A percentile compares a stretch with the other conserved stretches of the same genome.
Conservation (phyloP, 2,888 invertebrate genomes). For the Lycia hirtaria region DNA sequence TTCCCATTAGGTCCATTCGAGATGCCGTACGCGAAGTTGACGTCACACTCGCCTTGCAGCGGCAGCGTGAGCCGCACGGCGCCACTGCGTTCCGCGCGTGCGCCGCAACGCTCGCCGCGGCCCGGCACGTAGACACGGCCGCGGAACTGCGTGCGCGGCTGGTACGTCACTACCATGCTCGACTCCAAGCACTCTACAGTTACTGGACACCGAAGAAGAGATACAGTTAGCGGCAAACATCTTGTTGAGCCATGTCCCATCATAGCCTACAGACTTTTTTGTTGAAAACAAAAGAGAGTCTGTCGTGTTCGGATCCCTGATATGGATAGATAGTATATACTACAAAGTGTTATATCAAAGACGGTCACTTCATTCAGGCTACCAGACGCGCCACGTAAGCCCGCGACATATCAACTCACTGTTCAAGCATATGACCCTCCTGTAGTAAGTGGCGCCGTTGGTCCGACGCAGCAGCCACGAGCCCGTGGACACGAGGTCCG, state of each 20-base stretch:
- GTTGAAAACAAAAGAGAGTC: too few species aligned
- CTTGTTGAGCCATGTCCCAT: too few species aligned
- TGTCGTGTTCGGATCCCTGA: too few species aligned
- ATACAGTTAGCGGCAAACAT: neutral
- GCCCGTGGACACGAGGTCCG: conserved; percentile 92
- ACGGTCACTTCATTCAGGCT: too few species aligned
- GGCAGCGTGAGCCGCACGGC: conserved; percentile 86
- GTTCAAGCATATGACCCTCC: conserved; percentile 93
- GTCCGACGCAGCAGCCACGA: conserved; percentile 88
- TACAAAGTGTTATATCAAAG: too few species aligned
- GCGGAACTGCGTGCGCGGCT: conserved; percentile 86
- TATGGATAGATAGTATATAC: too few species aligned
- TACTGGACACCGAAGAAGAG: conserved; percentile 82
- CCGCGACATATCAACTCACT: conserved; percentile 83
- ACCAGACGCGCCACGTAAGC: too few species aligned
- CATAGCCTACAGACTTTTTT: too few species aligned
- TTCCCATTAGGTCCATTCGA: conserved; percentile 72
- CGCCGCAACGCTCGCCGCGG: conserved; percentile 90
- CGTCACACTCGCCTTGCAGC: conserved; percentile 84
- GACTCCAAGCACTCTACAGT: conserved; percentile 91
- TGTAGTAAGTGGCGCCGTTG: conserved; percentile 89
- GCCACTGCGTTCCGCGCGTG: conserved; percentile 68
- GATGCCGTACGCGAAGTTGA: conserved; percentile 83
- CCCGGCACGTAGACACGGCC: conserved; percentile 94
- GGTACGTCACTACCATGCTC: conserved; percentile 88